Evolutionary conservation across 2,888 invertebrate genomes (phyloP).

Genomic region (Cancer borealis): DNA sequence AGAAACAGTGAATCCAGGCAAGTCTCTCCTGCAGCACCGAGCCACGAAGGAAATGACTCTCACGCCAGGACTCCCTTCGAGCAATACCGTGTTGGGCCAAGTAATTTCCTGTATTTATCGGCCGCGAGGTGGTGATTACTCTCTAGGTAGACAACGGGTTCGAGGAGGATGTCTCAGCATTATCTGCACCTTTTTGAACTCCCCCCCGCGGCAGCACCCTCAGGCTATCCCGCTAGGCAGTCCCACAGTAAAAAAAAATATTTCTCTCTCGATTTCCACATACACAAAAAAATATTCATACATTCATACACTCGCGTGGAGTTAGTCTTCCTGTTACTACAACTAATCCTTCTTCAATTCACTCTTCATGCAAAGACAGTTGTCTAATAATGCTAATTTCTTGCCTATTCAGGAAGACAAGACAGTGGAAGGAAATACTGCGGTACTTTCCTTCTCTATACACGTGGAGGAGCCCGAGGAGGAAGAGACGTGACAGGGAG

Average conservation of each 20-base stretch:
- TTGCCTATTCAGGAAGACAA: neutral
- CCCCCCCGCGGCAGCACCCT: neutral
- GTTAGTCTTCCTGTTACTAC: neutral
- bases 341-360: neutral
- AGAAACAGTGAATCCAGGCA: too few species aligned
- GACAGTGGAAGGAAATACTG: neutral
- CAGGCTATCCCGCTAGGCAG: neutral
- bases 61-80: neutral
- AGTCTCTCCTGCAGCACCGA: neutral
- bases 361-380: neutral
- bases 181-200: neutral
- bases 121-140: constrained; percentile 6
- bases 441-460: constrained; percentile 26
- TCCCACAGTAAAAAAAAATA: neutral
- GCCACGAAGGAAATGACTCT: neutral
- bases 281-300: too few species aligned
- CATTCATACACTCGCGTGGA: neutral
- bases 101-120: neutral
- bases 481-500: neutral
- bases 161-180: neutral
- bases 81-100: neutral
- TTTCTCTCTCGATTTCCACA: neutral
- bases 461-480: neutral
- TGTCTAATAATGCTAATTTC: neutral
- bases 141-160: neutral